Evolutionary conservation across 2,797 vertebrate species (phyloP).

Genomic region (Adrianichthys oophorus): DNA sequence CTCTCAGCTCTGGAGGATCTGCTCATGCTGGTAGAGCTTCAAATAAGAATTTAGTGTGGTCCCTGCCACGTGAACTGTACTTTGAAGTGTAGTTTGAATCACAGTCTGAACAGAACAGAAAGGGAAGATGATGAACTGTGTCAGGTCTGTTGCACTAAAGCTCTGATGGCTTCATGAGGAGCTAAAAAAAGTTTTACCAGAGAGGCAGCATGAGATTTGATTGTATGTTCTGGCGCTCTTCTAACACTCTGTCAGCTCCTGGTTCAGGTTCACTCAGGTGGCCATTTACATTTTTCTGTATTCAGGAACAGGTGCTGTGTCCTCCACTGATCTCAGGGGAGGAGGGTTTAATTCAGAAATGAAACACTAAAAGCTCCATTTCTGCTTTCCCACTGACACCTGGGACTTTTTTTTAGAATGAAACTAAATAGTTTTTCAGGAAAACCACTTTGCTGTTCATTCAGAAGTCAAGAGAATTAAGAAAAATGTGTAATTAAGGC

Average conservation of each 20-base stretch:
- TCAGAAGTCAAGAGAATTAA: constrained; percentile 7
- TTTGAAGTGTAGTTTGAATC: constrained; percentile 56
- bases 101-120: constrained; percentile 37
- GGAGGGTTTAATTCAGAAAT: constrained; percentile 46
- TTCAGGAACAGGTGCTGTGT: constrained; percentile 48
- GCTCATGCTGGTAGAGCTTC: constrained; percentile 23
- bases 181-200: constrained; percentile 44
- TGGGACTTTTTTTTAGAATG: constrained; percentile 41
- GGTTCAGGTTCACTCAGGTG: constrained; percentile 35
- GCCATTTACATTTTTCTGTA: constrained; percentile 46
- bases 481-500: no score
- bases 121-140: constrained; percentile 33
- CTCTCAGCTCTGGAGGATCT: constrained; percentile 37
- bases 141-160: constrained; percentile 25
- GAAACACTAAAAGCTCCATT: constrained; percentile 35
- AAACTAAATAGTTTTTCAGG: constrained; percentile 47
- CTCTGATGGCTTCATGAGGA: constrained; percentile 45
- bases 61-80: constrained; percentile 40
- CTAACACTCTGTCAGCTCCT: constrained; percentile 15
- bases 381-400: constrained; percentile 38
- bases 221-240: constrained; percentile 19
- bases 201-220: constrained; percentile 20
- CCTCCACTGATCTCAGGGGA: constrained; percentile 30
- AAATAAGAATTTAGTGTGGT: constrained; percentile 19
- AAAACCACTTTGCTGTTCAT: constrained; percentile 55